A percentile compares a stretch with the other conserved stretches of the same genome.
Evolutionary conservation across 1,140 invertebrate species (phyloP).

Genomic region (Bombus fervidus): DNA sequence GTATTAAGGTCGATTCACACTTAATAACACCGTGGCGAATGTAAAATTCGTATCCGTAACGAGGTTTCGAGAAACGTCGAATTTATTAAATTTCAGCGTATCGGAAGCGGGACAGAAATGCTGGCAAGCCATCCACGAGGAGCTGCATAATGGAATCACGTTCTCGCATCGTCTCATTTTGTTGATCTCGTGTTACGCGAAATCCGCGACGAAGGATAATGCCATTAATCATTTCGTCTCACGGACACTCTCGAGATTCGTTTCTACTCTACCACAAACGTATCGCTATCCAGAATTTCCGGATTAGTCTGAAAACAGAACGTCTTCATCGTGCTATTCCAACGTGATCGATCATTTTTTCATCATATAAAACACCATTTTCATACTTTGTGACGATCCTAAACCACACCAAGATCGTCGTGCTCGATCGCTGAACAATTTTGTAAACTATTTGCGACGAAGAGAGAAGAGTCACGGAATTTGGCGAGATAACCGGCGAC

Average conservation of each 20-base stretch:
- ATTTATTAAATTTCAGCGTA: slow-evolving; percentile 54
- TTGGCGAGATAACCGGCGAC: slow-evolving; percentile 48
- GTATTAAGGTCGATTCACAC: slow-evolving; percentile 68
- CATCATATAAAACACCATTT: background rate
- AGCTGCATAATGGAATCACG: slow-evolving; percentile 38
- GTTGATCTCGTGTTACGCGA: slow-evolving; percentile 37
- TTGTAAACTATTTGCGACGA: background rate
- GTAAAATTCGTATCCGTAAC: slow-evolving; percentile 52
- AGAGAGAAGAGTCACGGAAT: slow-evolving; percentile 13
- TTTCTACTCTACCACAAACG: background rate
- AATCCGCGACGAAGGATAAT: slow-evolving; percentile 26
- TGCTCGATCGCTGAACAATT: background rate
- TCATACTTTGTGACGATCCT: too few species aligned
- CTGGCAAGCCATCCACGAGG: background rate
- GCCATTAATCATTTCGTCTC: slow-evolving; percentile 52
- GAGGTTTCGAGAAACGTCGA: slow-evolving; percentile 49
- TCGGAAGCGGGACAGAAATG: slow-evolving; percentile 24
- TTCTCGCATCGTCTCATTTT: slow-evolving; percentile 28
- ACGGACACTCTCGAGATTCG: slow-evolving; percentile 8
- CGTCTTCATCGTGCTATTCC: background rate
- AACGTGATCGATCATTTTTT: background rate
- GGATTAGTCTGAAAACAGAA: background rate
- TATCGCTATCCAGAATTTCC: too few species aligned
- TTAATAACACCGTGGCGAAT: slow-evolving; percentile 58
- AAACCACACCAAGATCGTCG: background rate